Percentiles rank a stretch among this genome's conserved stretches.
Conservation (phyloP, 2,888 invertebrate genomes). For the Thecophora atra region DNA sequence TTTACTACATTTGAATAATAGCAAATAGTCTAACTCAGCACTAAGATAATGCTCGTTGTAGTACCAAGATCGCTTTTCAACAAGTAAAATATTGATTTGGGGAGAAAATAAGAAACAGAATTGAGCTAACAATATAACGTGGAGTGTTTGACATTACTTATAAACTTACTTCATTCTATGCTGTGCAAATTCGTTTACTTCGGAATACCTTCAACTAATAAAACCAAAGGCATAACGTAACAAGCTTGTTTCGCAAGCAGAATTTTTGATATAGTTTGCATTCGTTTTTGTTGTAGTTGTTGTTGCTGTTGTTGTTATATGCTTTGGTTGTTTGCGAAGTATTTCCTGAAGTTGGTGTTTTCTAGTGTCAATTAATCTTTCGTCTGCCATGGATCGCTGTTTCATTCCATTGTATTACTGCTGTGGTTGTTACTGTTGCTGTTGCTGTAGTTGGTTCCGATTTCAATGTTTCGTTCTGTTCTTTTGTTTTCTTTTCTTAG, state of each 20-base stretch:
- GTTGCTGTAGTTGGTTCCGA: conserved; percentile 6
- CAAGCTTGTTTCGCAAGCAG: neutral
- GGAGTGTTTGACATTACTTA: too few relatives aligned
- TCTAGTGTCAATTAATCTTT: conserved; percentile 16
- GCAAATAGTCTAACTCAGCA: too few relatives aligned
- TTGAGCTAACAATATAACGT: neutral
- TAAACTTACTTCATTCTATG: conserved; percentile 65
- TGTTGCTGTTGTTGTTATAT: conserved; percentile 44
- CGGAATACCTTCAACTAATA: conserved; percentile 38
- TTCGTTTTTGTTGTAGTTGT: conserved; percentile 32
- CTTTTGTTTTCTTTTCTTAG: neutral
- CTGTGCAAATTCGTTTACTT: conserved; percentile 63
- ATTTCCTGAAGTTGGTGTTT: neutral
- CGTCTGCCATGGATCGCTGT: conserved; percentile 15
- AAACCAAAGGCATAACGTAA: too few relatives aligned
- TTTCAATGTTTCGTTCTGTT: neutral
- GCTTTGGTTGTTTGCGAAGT: conserved; percentile 15
- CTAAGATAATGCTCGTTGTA: too few relatives aligned
- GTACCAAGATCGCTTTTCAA: too few relatives aligned
- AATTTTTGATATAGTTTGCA: neutral
- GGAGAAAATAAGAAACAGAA: neutral
- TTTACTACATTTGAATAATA: too few relatives aligned
- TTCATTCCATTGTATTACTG: neutral
- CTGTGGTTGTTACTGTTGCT: conserved; percentile 9
- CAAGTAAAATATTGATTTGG: too few relatives aligned